phyloP scores from a whole-genome alignment of 2,113 vertebrate genomes.

The Nothocercus julius region DNA sequence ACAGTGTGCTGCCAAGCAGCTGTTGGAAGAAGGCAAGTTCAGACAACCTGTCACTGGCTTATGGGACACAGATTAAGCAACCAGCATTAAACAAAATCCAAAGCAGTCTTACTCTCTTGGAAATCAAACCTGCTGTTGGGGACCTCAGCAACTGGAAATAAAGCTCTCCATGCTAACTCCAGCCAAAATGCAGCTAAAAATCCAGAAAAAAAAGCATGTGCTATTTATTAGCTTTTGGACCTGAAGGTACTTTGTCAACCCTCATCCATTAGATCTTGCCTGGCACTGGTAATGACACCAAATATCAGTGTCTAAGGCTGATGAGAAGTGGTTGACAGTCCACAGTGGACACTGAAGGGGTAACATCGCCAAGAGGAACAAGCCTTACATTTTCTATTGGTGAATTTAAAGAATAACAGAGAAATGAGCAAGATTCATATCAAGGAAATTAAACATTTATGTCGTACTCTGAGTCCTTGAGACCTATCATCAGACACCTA shows the following conservation, averaged over 20 bases:
- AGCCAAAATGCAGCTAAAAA: not conserved
- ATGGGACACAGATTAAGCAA: not conserved
- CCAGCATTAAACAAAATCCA: not conserved
- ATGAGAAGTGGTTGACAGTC: not conserved
- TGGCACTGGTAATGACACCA: not conserved
- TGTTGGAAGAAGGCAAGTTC: not conserved
- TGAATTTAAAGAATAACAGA: not conserved
- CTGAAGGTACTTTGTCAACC: not conserved
- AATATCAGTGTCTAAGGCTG: not conserved
- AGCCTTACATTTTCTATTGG: not conserved
- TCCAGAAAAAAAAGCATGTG: not conserved
- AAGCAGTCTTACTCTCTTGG: not conserved
- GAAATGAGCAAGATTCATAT: not conserved
- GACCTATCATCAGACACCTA: not conserved
- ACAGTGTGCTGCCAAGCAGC: accelerated
- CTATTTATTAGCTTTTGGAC: not conserved
- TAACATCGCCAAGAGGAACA: not conserved
- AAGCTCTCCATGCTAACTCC: not conserved
- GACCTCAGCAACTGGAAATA: not conserved
- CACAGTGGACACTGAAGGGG: not conserved
- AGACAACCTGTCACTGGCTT: not conserved
- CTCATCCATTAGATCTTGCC: not conserved
- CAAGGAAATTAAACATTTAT: not conserved
- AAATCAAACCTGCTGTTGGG: not conserved
- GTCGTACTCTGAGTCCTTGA: not conserved